These are phyloP conservation scores for Zaprionus ornatus DNA, from an alignment of 1,140 invertebrate genomes.

Conservation along the genomic window DNA sequence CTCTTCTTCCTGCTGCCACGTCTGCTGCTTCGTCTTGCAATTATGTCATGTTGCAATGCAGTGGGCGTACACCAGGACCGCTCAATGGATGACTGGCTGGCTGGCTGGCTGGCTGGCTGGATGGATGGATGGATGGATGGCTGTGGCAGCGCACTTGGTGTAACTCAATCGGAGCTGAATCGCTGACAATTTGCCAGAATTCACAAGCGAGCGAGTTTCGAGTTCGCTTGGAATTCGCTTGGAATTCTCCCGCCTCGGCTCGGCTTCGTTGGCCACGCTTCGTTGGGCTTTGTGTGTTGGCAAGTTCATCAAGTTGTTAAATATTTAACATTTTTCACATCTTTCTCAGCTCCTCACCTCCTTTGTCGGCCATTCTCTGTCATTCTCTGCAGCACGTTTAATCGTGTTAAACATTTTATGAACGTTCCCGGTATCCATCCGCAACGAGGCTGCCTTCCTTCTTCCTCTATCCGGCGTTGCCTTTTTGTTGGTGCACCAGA, in stretches of 20 bases:
- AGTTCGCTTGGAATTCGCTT: conserved; percentile 49
- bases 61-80: conserved; percentile 37
- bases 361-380: conserved; percentile 15
- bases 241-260: conserved; percentile 36
- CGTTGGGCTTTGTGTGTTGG: conserved; percentile 41
- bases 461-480: background rate
- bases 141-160: conserved; percentile 22
- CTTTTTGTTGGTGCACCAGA: conserved; percentile 77
- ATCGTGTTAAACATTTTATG: conserved; percentile 80
- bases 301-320: conserved; percentile 62
- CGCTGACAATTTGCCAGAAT: conserved; percentile 55
- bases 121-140: background rate
- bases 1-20: conserved; percentile 4
- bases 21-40: conserved; percentile 42
- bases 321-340: conserved; percentile 47
- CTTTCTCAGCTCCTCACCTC: conserved; percentile 27
- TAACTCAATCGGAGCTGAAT: conserved; percentile 47
- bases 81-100: background rate
- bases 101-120: background rate
- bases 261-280: conserved; percentile 49
- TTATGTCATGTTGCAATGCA: conserved; percentile 68
- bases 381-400: conserved; percentile 55
- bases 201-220: conserved; percentile 46
- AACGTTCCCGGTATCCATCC: conserved; percentile 36
- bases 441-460: conserved; percentile 2